phyloP scores from a whole-genome alignment of 2,113 vertebrate species.

The Mungos mungo region DNA sequence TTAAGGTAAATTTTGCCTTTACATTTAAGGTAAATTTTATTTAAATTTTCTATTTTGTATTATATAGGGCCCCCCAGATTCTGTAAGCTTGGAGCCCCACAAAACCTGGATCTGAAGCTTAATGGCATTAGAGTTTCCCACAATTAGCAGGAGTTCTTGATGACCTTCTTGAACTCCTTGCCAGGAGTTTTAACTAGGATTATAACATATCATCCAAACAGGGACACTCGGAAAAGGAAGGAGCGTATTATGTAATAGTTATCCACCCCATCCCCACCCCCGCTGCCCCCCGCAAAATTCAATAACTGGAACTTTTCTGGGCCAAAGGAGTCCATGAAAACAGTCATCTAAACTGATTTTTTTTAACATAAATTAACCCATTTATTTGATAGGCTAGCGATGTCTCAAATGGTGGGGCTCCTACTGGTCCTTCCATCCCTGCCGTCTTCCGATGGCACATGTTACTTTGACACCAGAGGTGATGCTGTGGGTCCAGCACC shows the following conservation, averaged over 20 bases:
- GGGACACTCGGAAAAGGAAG: background rate
- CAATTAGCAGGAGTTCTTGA: background rate
- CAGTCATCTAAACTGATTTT: background rate
- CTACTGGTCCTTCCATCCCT: background rate
- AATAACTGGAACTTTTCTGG: background rate
- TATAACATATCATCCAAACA: background rate
- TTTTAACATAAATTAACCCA: background rate
- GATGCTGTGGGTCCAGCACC: background rate
- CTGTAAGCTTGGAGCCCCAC: background rate
- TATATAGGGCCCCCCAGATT: background rate
- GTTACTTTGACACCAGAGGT: background rate
- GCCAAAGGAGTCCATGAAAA: background rate
- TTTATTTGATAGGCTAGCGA: background rate
- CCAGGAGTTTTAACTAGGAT: background rate
- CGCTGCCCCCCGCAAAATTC: background rate
- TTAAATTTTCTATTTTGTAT: background rate
- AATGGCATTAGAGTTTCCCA: background rate
- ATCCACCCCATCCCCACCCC: rapidly evolving
- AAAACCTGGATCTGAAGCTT: background rate
- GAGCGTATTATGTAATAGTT: background rate
- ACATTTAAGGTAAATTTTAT: background rate
- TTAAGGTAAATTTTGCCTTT: background rate
- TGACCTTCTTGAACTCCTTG: background rate
- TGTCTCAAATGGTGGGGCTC: background rate
- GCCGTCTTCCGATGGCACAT: background rate